Base-by-base conservation (phyloP, 2,797 vertebrate genomes). In the Onychomys leucogaster region DNA sequence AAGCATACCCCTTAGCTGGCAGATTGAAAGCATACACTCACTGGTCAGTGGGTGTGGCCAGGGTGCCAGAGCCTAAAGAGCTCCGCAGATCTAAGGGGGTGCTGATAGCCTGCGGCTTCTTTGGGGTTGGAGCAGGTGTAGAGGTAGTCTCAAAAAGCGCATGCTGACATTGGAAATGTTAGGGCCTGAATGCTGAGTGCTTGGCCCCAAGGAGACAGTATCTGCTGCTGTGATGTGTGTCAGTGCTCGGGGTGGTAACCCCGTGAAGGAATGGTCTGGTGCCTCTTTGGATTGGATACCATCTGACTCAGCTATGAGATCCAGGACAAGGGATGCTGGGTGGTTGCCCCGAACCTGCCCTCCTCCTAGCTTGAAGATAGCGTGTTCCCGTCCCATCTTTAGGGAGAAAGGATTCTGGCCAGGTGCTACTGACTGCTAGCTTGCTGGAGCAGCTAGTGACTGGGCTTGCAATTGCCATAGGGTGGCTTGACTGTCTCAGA, bases 1-100 rank as follows among this genome's bases (percentile, higher is more conserved):
- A 86, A 73, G 71, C 43, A 37, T 92, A 89, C 2, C 49, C 0
- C 89, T 96, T 43, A 59, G 37, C 10, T 17, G 67, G 76, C n/a
- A 81, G 83, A 29, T 61, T 57, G 46, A 25, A 25, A 49, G 59
- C n/a, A 11, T 76, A 34, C 37, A 2, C n/a, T 32, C 37, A 2
- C n/a, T 32, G 82, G 77, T 65, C 63, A 71, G 98, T 98, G 97
- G 98, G 97, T 98, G 97, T 98, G 98, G 97, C 80, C 43, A 2
- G 73, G 67, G 37, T 94, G 78, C 32, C 29, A 0, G 4, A 83
- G 65, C 85, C 37, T 27, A 19, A 76, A 43, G 83, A 91, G 71
- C 93, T 93, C 21, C 12, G 73, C 2, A 52, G 78, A 69, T 87
- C 41, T 46, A 16, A 0, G 23, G 49, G n/a, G n/a, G 12, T 91